A percentile compares a stretch with the other conserved stretches of the same genome.
phyloP scores from a whole-genome alignment of 1,140 invertebrate species.

The Anthonomus grandis region DNA sequence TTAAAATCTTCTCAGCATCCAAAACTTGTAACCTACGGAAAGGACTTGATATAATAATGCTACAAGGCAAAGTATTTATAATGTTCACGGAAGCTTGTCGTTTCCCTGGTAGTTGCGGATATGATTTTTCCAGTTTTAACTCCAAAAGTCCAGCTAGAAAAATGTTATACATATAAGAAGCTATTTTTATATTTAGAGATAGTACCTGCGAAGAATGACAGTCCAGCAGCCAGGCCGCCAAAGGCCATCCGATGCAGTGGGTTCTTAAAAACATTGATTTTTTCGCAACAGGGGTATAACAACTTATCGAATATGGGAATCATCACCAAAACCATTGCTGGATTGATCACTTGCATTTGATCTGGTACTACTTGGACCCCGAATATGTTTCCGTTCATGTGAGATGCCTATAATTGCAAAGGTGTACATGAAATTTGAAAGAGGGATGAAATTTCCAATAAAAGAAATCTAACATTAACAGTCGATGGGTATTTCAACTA shows the following conservation, averaged over 20 bases:
- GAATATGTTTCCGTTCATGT: constrained; percentile 61
- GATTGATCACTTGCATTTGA: constrained; percentile 67
- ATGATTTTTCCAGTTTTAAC: constrained; percentile 39
- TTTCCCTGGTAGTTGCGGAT: constrained; percentile 37
- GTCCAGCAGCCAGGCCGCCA: constrained; percentile 62
- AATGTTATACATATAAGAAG: not conserved
- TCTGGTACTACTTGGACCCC: constrained; percentile 57
- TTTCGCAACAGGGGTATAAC: constrained; percentile 53
- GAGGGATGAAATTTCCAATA: constrained; percentile 38
- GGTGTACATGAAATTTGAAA: not conserved
- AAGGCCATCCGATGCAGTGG: constrained; percentile 64
- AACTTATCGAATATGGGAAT: constrained; percentile 64
- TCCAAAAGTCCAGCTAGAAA: constrained; percentile 41
- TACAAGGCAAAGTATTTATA: constrained; percentile 44
- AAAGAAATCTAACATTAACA: too few species aligned
- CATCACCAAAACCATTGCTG: constrained; percentile 61
- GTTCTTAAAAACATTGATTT: constrained; percentile 48
- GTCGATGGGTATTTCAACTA: too few species aligned
- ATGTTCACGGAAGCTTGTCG: constrained; percentile 40
- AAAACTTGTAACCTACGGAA: constrained; percentile 28
- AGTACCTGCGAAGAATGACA: constrained; percentile 53
- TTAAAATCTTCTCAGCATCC: constrained; percentile 25
- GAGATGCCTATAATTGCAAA: constrained; percentile 60
- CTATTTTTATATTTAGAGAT: constrained; percentile 11
- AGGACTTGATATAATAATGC: constrained; percentile 34